These are phyloP conservation scores for Galeopsomyia nigrocyanea DNA, from an alignment of 2,888 invertebrate species.

Conservation along the genomic window DNA sequence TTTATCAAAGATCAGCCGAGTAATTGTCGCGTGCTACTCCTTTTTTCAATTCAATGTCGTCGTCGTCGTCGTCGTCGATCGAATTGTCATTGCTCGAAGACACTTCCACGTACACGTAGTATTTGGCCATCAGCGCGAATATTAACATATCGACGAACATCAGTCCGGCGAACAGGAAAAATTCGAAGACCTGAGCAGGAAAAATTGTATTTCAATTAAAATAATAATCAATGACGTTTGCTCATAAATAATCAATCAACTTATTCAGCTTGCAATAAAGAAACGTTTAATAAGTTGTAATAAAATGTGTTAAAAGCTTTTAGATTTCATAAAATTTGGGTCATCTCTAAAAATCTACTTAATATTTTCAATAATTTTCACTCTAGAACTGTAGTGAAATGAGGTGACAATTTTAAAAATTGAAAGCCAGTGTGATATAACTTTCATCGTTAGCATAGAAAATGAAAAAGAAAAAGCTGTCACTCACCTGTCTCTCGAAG, in stretches of 20 bases:
- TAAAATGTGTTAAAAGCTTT: too few relatives aligned
- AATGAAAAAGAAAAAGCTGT: background rate
- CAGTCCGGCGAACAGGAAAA: constrained; percentile 87
- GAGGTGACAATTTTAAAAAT: too few relatives aligned
- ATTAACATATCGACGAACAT: constrained; percentile 88
- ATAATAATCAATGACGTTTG: too few relatives aligned
- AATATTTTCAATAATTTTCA: too few relatives aligned
- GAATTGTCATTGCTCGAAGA: constrained; percentile 47
- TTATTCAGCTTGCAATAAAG: too few relatives aligned
- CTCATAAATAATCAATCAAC: too few relatives aligned
- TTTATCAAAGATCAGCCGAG: constrained; percentile 14
- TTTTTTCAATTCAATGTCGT: constrained; percentile 23
- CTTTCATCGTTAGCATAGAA: background rate
- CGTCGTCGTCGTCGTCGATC: constrained; percentile 34
- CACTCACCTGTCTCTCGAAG: constrained; percentile 80
- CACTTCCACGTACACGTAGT: constrained; percentile 79
- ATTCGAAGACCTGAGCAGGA: constrained; percentile 83
- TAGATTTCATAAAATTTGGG: too few relatives aligned
- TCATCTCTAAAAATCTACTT: too few relatives aligned
- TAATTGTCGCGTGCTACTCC: background rate
- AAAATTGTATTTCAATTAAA: background rate
- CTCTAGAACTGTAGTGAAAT: too few relatives aligned
- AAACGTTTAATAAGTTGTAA: too few relatives aligned
- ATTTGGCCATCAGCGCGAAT: constrained; percentile 84
- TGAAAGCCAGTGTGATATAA: too few relatives aligned